Evolutionary conservation across 1,140 invertebrate species (phyloP).

Genomic region (Megalopta genalis): DNA sequence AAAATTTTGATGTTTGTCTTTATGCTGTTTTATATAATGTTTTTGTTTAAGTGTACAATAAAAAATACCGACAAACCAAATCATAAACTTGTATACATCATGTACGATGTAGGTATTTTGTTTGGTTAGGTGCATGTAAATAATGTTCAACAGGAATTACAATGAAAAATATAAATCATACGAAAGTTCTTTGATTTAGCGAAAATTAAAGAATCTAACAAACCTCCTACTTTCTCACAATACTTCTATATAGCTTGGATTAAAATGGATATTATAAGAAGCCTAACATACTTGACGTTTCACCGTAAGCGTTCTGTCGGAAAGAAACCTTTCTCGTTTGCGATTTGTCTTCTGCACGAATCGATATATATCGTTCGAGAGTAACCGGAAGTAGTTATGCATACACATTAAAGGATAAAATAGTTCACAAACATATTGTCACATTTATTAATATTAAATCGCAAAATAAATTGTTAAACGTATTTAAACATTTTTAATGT

Average conservation of each 20-base stretch:
- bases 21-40: background rate
- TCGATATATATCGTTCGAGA: slow-evolving; percentile 46
- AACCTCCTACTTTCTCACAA: slow-evolving; percentile 18
- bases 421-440: slow-evolving; percentile 1
- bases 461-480: background rate
- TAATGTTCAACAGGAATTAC: background rate
- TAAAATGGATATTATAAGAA: slow-evolving; percentile 42
- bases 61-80: background rate
- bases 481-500: background rate
- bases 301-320: background rate
- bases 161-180: slow-evolving; percentile 24
- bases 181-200: background rate
- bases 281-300: slow-evolving; percentile 37
- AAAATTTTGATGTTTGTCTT: background rate
- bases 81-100: background rate
- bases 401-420: background rate
- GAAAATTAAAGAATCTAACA: slow-evolving; percentile 7
- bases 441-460: background rate
- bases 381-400: slow-evolving; percentile 14
- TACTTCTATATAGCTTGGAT: slow-evolving; percentile 25
- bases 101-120: background rate
- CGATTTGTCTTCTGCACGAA: background rate
- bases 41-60: background rate
- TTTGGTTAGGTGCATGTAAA: slow-evolving; percentile 18
- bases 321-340: slow-evolving; percentile 24